Evolutionary conservation across 2,113 vertebrate genomes (phyloP).

Genomic region (Struthio camelus): DNA sequence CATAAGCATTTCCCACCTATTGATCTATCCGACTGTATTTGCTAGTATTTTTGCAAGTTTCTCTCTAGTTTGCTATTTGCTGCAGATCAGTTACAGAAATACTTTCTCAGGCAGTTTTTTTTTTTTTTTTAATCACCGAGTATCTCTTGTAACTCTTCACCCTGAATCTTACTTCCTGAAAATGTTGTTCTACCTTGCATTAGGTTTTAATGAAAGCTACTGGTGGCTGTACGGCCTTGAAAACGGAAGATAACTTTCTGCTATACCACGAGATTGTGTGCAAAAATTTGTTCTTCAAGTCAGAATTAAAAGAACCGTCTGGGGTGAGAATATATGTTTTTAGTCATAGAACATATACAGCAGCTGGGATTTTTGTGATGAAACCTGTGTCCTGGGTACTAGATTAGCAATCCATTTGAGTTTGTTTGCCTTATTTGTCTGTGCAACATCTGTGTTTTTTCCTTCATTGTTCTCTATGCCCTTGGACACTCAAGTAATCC

Average conservation of each 20-base stretch:
- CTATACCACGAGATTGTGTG: accelerated
- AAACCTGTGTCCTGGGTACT: background rate
- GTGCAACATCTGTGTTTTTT: background rate
- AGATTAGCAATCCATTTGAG: background rate
- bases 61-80: background rate
- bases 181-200: background rate
- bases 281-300: background rate
- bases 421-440: background rate
- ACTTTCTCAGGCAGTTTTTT: background rate
- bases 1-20: background rate
- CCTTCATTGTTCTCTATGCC: accelerated
- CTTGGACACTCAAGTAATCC: background rate
- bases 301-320: background rate
- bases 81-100: background rate
- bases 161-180: background rate
- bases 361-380: background rate
- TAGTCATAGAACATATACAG: background rate
- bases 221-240: background rate
- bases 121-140: background rate
- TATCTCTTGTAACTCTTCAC: background rate
- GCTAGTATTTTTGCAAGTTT: background rate
- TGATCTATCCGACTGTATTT: background rate
- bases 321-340: background rate
- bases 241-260: background rate
- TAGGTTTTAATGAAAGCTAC: accelerated